phyloP scores from a whole-genome alignment of 35 echinoderm and acorn worm species.

The Lytechinus pictus region DNA sequence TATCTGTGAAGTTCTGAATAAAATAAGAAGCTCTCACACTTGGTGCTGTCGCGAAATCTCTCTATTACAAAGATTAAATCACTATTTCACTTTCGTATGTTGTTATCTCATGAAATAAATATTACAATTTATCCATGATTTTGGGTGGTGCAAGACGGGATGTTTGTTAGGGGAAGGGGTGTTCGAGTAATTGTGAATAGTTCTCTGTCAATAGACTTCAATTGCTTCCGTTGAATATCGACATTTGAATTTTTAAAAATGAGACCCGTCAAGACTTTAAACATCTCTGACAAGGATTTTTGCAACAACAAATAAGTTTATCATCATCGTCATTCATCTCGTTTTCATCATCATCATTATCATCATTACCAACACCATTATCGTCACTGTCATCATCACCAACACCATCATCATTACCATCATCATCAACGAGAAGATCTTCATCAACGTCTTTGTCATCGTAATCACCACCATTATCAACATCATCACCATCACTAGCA shows the following conservation, averaged over 20 bases:
- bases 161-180: background rate
- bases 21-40: background rate
- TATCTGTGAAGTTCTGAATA: background rate
- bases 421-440: no score
- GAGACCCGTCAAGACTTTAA: no score
- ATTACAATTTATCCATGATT: background rate
- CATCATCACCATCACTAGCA: no score
- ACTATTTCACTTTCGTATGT: background rate
- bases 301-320: no score
- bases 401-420: no score
- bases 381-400: background rate
- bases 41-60: background rate
- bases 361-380: background rate
- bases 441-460: no score
- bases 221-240: background rate
- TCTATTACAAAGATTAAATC: background rate
- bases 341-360: no score
- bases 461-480: no score
- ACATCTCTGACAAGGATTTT: no score
- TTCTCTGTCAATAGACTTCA: background rate
- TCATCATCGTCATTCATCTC: no score
- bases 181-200: background rate
- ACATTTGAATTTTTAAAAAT: no score
- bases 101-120: background rate
- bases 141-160: background rate